Conservation (phyloP, 2,113 vertebrate genomes). For the Lutjanus erythropterus region DNA sequence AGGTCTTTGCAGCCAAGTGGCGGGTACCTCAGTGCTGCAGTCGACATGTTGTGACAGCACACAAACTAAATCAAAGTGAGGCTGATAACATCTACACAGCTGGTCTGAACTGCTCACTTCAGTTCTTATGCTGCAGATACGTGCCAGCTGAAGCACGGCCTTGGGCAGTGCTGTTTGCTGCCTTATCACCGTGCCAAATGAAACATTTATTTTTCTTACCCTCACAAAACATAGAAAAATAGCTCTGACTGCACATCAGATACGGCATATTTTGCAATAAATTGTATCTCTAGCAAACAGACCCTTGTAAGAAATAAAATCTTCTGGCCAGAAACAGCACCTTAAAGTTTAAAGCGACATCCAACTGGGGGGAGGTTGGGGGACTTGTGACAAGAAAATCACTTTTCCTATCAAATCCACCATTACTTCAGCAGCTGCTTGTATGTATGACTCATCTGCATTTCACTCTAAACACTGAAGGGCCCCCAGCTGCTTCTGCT, state of each 20-base stretch:
- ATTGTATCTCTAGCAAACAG: background rate
- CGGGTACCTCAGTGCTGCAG: background rate
- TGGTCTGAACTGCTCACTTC: background rate
- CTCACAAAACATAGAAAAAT: background rate
- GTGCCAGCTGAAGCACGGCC: background rate
- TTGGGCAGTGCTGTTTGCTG: background rate
- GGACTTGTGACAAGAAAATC: background rate
- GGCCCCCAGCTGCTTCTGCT: background rate
- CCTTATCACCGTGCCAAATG: background rate
- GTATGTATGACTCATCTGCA: slow-evolving; percentile 5
- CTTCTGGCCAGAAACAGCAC: background rate
- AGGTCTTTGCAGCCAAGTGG: background rate
- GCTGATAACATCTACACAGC: slow-evolving; percentile 13
- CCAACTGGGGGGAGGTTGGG: no score
- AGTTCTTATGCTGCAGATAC: background rate
- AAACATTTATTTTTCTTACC: background rate
- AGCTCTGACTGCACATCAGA: background rate
- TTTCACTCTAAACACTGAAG: background rate
- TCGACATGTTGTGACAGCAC: slow-evolving; percentile 35
- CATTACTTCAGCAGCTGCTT: slow-evolving; percentile 3
- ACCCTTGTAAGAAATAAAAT: background rate
- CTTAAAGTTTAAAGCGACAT: background rate
- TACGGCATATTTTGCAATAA: background rate
- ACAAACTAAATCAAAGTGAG: background rate
- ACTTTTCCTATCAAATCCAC: background rate